These are phyloP conservation scores for Sarcophaga variegata DNA, from an alignment of 2,888 invertebrate genomes.

Conservation along the genomic window DNA sequence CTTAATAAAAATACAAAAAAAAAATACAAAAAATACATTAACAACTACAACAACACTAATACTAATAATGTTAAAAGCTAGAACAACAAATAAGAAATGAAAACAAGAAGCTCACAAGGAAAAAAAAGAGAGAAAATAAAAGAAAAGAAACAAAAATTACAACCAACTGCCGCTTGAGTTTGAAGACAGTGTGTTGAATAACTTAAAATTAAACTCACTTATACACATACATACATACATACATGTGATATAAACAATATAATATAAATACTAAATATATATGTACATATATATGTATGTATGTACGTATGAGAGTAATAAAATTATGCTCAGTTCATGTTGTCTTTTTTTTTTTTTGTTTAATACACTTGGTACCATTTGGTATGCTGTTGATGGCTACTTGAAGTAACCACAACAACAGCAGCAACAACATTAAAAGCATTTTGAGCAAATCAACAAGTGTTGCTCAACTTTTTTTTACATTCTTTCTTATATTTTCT, in stretches of 20 bases:
- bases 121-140: background rate
- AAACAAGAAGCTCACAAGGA: slow-evolving; percentile 26
- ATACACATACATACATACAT: background rate
- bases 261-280: background rate
- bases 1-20: too few species aligned
- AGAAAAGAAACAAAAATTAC: slow-evolving; percentile 1
- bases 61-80: background rate
- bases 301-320: background rate
- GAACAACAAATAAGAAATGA: slow-evolving; percentile 21
- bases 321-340: background rate
- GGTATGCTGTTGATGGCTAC: background rate
- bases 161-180: slow-evolving; percentile 43
- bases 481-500: background rate
- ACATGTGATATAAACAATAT: background rate
- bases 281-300: too few species aligned
- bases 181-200: slow-evolving; percentile 52
- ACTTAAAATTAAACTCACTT: slow-evolving; percentile 23
- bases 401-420: slow-evolving; percentile 15
- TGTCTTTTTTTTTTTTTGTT: too few species aligned
- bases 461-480: background rate
- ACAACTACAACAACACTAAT: background rate
- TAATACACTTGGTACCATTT: too few species aligned
- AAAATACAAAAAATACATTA: too few species aligned
- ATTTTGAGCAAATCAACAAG: slow-evolving; percentile 21
- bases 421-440: slow-evolving; percentile 20